Base-by-base conservation (phyloP, 2,113 vertebrate genomes). In the Rostratula benghalensis region DNA sequence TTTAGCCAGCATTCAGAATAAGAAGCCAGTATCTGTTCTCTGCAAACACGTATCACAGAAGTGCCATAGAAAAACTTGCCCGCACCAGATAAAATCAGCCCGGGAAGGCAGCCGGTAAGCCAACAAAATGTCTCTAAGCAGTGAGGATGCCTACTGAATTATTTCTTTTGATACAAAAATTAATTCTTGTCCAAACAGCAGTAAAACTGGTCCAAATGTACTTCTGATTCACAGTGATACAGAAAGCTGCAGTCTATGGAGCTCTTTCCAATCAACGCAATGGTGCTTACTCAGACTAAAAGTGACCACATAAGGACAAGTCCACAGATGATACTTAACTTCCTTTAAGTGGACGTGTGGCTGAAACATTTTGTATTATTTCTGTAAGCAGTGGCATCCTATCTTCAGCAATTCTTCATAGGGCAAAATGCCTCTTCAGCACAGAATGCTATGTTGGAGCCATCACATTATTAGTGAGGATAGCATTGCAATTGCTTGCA, bases 121-220 rank as follows among this genome's bases (percentile, higher is more conserved):
- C 95, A 92, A 79, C 28, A 87, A 85, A 89, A 48, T 64, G 56
- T 51, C 67, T 91, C 78, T 45, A 84, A 71, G 65, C 39, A 79
- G 27, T 39, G 33, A 90, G 27, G 18, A 16, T 85, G 57, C 61
- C 75, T 88, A 54, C 30, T 68, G 53, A 85, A 79, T 85, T 87
- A 82, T 90, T 96, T 90, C 48, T 85, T 85, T 63, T 50, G 45
- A 94, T 92, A 43, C 35, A 60, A 68, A 68, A 95, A 94, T 83
- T 73, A 83, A 31, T 90, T 90, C 75, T 71, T 9, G 18, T 50
- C 35, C 57, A 80, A 84, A 65, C 7, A 76, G 45, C 75, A 71
- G 31, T 64, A 76, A 75, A 89, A 85, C 20, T 39, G 27, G 16
- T 87, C 48, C 57, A 76, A 75, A 95, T 51, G 75, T 16, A 59